Evolutionary conservation across 2,888 invertebrate genomes (phyloP), one percentile per base, ranked within the genome.

Genomic region (Dorcus parallelipipedus): DNA sequence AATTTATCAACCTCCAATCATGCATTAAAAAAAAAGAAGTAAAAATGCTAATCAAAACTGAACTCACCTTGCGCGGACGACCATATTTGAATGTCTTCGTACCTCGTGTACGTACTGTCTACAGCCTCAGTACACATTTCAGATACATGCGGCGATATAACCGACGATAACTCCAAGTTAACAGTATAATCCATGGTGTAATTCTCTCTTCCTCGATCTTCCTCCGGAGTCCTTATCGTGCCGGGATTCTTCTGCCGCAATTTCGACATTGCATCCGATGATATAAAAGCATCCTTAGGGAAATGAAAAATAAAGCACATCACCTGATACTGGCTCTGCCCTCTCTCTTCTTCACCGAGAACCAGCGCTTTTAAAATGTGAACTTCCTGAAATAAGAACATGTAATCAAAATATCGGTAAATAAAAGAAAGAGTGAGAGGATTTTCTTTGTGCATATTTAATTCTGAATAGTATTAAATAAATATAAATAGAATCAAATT

Each of bases 251-350:
- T 91, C 84, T 97, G 97, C 76, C 96, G 84, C 52, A 97, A 80
- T 77, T 97, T 97, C 39, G 95, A 91, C 94, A 97, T 96, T 17
- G 96, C 96, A 80, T 97, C 97, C 3, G 96, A 91, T 3, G 96
- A 93, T 72, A 97, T 96, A 76, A 96, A 97, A 72, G 95, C 95
- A 67, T 93, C 91, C 79, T 93, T 94, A 54, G 89, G 88, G 69
- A 94, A 92, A 74, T 93, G 91, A 54, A 91, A 91, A 9, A 95
- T 86, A 77, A 96, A 96, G 77, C 97, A 97, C 79, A 96, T 86
- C 4, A 90, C 91, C 80, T 95, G 94, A 76, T 90, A 89, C 62
- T 92, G 92, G 71, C 85, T 88, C 76, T 95, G 93, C 1, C 94
- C 94, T 52, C 93, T 83, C 76, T 97, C 96, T 75, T 96, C 95